Conservation (phyloP, 1,140 invertebrate genomes). For the Myzus persicae region DNA sequence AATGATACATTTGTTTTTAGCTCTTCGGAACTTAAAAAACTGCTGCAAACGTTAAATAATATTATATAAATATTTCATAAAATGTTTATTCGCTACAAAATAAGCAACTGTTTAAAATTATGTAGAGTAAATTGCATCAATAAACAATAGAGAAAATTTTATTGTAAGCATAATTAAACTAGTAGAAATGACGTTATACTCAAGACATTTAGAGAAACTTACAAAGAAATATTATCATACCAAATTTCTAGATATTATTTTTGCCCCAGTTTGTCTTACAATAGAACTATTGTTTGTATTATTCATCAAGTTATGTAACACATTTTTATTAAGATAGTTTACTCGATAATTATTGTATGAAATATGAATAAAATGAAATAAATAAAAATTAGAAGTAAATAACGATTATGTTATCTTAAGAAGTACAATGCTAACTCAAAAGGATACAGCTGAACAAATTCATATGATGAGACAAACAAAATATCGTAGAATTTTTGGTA, state of each 20-base stretch:
- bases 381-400: too few species aligned
- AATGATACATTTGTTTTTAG: conserved; percentile 16
- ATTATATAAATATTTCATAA: background rate
- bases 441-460: too few species aligned
- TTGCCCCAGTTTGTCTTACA: background rate
- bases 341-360: too few species aligned
- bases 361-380: background rate
- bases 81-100: background rate
- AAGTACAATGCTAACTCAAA: background rate
- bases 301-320: too few species aligned
- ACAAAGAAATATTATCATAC: background rate
- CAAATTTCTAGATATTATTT: background rate
- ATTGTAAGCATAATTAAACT: background rate
- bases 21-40: background rate
- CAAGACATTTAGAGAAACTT: background rate
- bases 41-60: background rate
- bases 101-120: background rate
- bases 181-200: background rate
- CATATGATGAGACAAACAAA: background rate
- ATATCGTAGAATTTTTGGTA: background rate
- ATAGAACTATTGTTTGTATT: background rate
- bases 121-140: background rate
- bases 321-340: too few species aligned
- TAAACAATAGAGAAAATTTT: background rate
- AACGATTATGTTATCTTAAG: too few species aligned